phyloP scores from a whole-genome alignment of 1,140 invertebrate species.

The Trissolcus basalis region DNA sequence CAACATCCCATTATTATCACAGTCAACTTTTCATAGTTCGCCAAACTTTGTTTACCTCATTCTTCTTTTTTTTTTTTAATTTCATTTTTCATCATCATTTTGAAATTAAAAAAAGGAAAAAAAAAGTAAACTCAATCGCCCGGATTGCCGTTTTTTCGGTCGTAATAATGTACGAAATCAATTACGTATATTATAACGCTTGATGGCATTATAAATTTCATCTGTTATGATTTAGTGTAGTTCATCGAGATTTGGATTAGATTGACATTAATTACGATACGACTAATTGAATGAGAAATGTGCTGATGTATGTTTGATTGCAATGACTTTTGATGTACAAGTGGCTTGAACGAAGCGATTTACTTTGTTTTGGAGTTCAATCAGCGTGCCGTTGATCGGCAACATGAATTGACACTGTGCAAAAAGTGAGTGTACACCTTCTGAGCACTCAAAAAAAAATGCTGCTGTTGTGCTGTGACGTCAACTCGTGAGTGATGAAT shows the following conservation, averaged over 20 bases:
- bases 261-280: conserved; percentile 3
- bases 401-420: no score
- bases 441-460: not conserved
- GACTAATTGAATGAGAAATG: conserved; percentile 3
- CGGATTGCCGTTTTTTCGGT: not conserved
- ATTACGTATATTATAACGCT: not conserved
- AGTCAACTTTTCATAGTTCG: not conserved
- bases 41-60: no score
- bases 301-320: not conserved
- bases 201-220: not conserved
- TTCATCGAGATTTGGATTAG: not conserved
- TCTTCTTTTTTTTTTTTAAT: not conserved
- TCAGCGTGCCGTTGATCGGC: no score
- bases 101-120: not conserved
- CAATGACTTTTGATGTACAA: not conserved
- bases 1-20: conserved; percentile 1
- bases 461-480: not conserved
- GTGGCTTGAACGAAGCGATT: not conserved
- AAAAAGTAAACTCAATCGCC: no score
- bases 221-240: not conserved
- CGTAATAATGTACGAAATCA: not conserved
- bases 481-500: conserved; percentile 23
- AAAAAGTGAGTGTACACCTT: no score
- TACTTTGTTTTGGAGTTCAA: no score
- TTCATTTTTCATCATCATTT: not conserved